phyloP scores from a whole-genome alignment of 2,888 invertebrate species.

The Reticulitermes lucifugus region DNA sequence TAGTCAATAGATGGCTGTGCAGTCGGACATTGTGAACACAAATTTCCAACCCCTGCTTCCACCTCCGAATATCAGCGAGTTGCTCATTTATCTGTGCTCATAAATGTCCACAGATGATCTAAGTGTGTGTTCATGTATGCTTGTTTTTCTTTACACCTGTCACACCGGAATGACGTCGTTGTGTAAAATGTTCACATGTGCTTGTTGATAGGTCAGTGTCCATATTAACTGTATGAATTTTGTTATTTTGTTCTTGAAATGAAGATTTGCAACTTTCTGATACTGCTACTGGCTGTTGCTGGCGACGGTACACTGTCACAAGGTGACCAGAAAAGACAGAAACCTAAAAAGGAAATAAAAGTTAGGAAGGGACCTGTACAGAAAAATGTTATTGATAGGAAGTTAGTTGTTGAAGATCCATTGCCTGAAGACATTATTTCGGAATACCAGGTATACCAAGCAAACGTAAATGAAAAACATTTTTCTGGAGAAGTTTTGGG shows the following conservation, averaged over 20 bases:
- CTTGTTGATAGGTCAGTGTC: no score
- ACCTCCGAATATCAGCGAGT: no score
- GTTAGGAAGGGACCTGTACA: conserved; percentile 1
- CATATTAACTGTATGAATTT: no score
- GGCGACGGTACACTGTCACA: conserved; percentile 1
- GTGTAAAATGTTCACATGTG: no score
- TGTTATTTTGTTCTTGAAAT: background rate
- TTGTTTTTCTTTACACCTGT: no score
- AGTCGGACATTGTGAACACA: no score
- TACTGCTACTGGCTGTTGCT: background rate
- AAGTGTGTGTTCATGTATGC: no score
- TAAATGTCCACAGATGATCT: no score
- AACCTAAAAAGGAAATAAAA: conserved; percentile 30
- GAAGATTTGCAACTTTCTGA: background rate
- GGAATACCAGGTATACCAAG: conserved; percentile 81
- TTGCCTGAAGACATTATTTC: conserved; percentile 79
- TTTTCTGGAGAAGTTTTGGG: conserved; percentile 85
- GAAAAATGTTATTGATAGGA: conserved; percentile 74
- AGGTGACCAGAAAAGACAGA: conserved; percentile 26
- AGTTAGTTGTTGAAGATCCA: conserved; percentile 76
- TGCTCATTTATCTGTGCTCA: no score
- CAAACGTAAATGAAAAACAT: conserved; percentile 71
- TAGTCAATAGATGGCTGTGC: no score
- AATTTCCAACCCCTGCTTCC: no score
- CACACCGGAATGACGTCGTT: no score